Conservation (phyloP, 1,140 invertebrate genomes). For the Euwallacea fornicatus region DNA sequence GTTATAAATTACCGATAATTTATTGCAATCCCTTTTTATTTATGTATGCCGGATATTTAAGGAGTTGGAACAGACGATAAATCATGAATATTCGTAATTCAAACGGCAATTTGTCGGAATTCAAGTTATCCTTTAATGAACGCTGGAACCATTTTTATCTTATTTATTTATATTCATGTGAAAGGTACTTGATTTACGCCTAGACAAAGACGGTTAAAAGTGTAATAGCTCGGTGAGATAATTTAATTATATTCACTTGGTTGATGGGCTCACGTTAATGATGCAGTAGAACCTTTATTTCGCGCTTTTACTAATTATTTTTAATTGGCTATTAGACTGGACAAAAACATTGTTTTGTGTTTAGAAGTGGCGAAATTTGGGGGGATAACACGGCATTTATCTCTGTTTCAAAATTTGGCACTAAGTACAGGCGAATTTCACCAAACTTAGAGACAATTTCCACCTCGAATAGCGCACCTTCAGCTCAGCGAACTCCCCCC, state of each 20-base stretch:
- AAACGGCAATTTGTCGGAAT: conserved; percentile 5
- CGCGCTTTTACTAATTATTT: too few relatives aligned
- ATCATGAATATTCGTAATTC: background rate
- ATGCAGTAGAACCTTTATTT: too few relatives aligned
- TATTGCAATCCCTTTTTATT: conserved; percentile 5
- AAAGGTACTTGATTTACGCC: background rate
- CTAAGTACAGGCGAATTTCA: too few relatives aligned
- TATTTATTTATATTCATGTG: background rate
- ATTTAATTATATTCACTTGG: background rate
- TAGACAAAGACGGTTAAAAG: too few relatives aligned
- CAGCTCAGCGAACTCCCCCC: too few relatives aligned
- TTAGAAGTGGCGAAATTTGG: too few relatives aligned
- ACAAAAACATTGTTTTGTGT: too few relatives aligned
- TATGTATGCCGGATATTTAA: background rate
- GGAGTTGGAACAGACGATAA: background rate
- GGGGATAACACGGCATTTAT: too few relatives aligned
- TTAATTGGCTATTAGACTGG: too few relatives aligned
- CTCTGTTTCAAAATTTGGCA: too few relatives aligned
- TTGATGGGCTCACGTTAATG: background rate
- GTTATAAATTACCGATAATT: conserved; percentile 18
- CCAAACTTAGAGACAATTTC: too few relatives aligned
- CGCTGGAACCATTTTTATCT: background rate
- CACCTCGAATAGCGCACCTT: too few relatives aligned
- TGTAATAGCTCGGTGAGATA: background rate
- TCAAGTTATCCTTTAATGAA: conserved; percentile 3